Evolutionary conservation across 2,888 invertebrate species (phyloP), one percentile per base, ranked within the genome.

Genomic region (Ptychoptera albimana): DNA sequence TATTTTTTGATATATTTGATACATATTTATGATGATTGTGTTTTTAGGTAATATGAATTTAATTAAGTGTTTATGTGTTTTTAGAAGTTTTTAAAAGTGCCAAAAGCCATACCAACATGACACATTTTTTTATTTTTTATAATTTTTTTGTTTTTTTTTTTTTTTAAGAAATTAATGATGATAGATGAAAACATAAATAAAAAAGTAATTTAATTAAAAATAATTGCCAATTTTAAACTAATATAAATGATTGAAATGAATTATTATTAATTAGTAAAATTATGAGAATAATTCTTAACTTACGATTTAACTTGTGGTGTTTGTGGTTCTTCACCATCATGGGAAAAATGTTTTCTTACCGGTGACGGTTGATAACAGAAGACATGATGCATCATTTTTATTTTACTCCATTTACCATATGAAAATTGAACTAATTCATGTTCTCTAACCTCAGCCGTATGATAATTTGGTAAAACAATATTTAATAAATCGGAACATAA

Each of bases 301-400:
- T 63, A 65, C 66, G 64, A 60, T 59, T 61, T 64, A 41, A 57
- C 54, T 53, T 72, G 67, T 57, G 70, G 70, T 64, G 69, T 56
- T 62, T 54, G 52, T n/a, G 52, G 58, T 46, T 73, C 76, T 49
- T 82, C 83, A 44, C 76, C 78, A 55, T 83, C 82, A 44, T 81
- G 79, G 1, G 82, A 82, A 56, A 85, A 85, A 56, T 82, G 80
- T 53, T 84, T 80, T 60, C 81, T 80, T 2, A 83, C 79, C 0
- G 87, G 86, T 1, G 85, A 85, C 0, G 85, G 84, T 61, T 87
- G 86, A 58, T 87, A 87, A 57, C 87, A 87, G 60, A 87, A 86
- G 50, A 87, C 82, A 56, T 87, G 85, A 62, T 87, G 87, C 72
- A 87, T 82, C 79, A 87, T 80, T 58, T 78, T 78, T 1, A 86